Evolutionary conservation across 64 coral and sea anemone species (phyloP), one percentile per base, ranked within the genome.

Genomic region (Dendrophyllia cribrosa): DNA sequence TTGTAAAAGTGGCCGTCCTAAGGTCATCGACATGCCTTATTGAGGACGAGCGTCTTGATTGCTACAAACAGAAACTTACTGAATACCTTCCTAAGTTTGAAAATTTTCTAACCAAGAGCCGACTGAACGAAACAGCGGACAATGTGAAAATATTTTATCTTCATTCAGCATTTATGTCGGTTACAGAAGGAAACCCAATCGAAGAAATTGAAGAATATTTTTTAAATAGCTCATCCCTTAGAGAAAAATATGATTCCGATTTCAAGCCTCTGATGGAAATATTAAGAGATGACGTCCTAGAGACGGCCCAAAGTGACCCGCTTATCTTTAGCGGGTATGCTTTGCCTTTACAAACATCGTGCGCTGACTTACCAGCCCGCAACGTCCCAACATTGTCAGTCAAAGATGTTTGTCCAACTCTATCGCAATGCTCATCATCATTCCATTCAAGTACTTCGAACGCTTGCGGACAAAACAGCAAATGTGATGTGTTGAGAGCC

Each of bases 341-440:
- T 51, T 90, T 90, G 44, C 58, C 76, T 66, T 78, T 90, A 78
- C 14, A 66, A 55, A 70, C 47, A 90, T 75, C 75, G 34, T 90
- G 88, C 61, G 4, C 61, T 14, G 22, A 12, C 8, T 34, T 61
- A 75, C 75, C 88, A 68, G 2, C 22, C 19, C 88, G 66, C 70
- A 80, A 90, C 6, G 7, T 77, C 19, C 88, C 88, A 20, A 50
- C 25, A 58, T 44, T 89, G 0, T 69, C 75, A 52, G 73, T 89
- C 59, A 89, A 78, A 79, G 75, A 89, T 79, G 75, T 89, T 89
- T 89, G 88, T n/a, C 88, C 88, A 20, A 79, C 72, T 23, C 74
- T 89, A 3, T 64, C 72, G 44, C 7, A 24, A 66, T 89, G 88
- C 74, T 45, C 88, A 15, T 25, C 26, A 3, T 89, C 62, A 12